Conservation (phyloP, 2,113 vertebrate genomes). For the Nothocercus nigrocapillus region DNA sequence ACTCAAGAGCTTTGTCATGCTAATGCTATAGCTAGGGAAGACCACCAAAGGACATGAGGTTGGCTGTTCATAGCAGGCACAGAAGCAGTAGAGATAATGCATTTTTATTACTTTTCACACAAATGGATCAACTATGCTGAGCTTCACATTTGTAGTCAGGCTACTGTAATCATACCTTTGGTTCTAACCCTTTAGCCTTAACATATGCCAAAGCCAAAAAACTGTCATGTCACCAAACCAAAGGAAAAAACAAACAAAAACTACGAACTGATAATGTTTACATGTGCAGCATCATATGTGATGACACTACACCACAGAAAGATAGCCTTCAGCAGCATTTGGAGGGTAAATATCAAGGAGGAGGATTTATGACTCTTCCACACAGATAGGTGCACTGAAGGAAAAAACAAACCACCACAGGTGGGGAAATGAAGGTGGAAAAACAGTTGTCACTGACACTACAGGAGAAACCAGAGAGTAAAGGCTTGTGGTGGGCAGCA, state of each 20-base stretch:
- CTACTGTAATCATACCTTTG: not conserved
- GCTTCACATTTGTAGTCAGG: not conserved
- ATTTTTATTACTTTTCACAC: not conserved
- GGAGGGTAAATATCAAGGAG: not conserved
- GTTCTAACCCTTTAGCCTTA: not conserved
- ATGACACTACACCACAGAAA: not conserved
- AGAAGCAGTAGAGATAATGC: not conserved
- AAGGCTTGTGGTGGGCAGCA: not conserved
- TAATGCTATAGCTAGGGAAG: not conserved
- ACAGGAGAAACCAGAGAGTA: not conserved
- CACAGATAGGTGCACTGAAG: not conserved
- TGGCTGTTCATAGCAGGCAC: accelerated
- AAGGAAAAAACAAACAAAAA: not conserved
- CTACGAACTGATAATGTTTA: not conserved
- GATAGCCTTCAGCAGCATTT: not conserved
- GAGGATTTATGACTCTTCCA: not conserved
- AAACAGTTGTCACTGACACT: not conserved
- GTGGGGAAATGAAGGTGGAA: not conserved
- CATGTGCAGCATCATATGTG: accelerated
- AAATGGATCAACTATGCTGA: not conserved
- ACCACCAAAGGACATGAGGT: not conserved
- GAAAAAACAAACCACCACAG: not conserved
- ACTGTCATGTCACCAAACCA: not conserved
- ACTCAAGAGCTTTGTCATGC: not conserved
- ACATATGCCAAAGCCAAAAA: not conserved